Evolutionary conservation across 2,113 vertebrate genomes (phyloP).

Genomic region (Baryphthengus martii): DNA sequence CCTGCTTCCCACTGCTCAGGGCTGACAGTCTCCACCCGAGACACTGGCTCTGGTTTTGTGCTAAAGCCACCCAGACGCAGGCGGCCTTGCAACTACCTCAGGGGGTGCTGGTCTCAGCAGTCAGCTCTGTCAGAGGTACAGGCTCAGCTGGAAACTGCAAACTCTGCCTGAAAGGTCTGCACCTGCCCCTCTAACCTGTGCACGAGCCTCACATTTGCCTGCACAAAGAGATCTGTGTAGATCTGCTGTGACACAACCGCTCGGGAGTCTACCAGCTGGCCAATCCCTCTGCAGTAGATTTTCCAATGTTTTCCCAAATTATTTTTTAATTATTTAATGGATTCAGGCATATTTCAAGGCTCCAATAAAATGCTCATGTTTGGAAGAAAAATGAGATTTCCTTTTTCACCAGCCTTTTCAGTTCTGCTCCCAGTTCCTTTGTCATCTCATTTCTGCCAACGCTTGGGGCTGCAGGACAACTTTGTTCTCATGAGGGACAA

Average conservation of each 20-base stretch:
- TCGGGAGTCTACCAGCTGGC: not conserved
- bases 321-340: not conserved
- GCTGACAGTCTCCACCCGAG: constrained; percentile 15
- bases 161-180: not conserved
- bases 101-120: too few relatives aligned
- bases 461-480: not conserved
- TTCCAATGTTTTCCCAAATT: not conserved
- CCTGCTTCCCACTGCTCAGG: not conserved
- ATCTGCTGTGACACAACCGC: not conserved
- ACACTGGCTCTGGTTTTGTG: not conserved
- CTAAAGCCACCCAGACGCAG: not conserved
- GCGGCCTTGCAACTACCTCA: not conserved
- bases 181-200: not conserved
- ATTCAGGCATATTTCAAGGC: not conserved
- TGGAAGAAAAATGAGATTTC: not conserved
- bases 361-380: not conserved
- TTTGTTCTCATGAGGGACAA: not conserved
- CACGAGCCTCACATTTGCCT: not conserved
- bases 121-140: accelerated
- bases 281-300: not conserved
- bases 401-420: not conserved
- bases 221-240: not conserved
- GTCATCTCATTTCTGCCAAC: not conserved
- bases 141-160: not conserved
- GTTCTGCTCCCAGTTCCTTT: not conserved